A percentile compares a stretch with the other conserved stretches of the same genome.
These are phyloP conservation scores for Tokudaia tokunoshimensis DNA, from an alignment of 2,797 vertebrate genomes.

Conservation along the genomic window DNA sequence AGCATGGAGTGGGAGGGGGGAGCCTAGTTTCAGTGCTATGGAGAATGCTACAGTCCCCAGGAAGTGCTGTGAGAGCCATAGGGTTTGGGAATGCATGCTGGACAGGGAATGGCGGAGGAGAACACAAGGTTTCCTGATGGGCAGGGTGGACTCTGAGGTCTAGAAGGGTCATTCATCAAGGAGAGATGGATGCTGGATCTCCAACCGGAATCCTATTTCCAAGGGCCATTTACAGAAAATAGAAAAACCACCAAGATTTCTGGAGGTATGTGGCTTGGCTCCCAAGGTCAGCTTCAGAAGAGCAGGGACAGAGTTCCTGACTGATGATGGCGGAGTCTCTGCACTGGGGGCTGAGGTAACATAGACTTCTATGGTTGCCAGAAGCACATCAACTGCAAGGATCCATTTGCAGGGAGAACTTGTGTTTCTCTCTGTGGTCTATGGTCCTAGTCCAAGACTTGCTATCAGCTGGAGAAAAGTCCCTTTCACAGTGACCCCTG, in stretches of 20 bases:
- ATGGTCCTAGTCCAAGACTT: neutral
- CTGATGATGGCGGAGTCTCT: neutral
- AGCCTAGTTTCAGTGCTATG: neutral
- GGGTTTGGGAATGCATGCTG: neutral
- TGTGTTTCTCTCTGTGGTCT: neutral
- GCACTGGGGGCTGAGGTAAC: neutral
- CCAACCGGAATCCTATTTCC: neutral
- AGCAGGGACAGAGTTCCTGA: neutral
- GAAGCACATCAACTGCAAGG: neutral
- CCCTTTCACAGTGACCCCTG: neutral
- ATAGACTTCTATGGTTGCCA: neutral
- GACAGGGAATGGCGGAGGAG: neutral
- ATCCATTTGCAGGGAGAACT: neutral
- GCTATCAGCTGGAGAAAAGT: neutral
- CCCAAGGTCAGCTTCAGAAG: neutral
- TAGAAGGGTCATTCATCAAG: neutral
- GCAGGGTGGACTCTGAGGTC: neutral
- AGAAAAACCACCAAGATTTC: constrained; percentile 13
- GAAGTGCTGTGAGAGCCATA: neutral
- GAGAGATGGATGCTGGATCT: neutral
- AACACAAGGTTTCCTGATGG: neutral
- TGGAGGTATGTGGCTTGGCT: neutral
- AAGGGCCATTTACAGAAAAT: neutral
- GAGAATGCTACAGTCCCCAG: neutral
- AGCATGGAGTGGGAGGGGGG: neutral